phyloP scores from a whole-genome alignment of 2,797 vertebrate species.

The Gambelia wislizenii region DNA sequence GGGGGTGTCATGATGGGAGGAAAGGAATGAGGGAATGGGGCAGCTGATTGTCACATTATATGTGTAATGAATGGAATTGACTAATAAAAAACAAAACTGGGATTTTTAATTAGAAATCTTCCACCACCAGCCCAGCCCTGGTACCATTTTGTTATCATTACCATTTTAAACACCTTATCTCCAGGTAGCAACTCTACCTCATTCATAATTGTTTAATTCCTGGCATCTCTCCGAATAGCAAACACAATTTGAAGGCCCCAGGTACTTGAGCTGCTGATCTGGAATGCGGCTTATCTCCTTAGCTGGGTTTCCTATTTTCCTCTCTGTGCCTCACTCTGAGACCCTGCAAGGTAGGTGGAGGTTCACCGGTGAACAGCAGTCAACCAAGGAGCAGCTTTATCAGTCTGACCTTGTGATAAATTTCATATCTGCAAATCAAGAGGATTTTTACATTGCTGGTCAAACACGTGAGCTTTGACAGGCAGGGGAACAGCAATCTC shows the following conservation, averaged over 20 bases:
- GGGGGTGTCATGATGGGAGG: too few relatives aligned
- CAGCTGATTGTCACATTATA: too few relatives aligned
- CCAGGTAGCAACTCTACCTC: neutral
- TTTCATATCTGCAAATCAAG: constrained; percentile 58
- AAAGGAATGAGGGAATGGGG: too few relatives aligned
- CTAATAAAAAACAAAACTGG: too few relatives aligned
- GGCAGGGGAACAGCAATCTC: neutral
- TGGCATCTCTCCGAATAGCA: neutral
- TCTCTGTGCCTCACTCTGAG: constrained; percentile 45
- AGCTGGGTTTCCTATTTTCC: constrained; percentile 25
- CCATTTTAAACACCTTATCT: rapidly evolving
- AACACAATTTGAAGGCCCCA: neutral
- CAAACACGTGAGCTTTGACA: constrained; percentile 52
- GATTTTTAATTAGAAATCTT: neutral
- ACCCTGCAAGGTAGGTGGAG: constrained; percentile 43
- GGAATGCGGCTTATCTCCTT: constrained; percentile 33
- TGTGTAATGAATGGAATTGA: too few relatives aligned
- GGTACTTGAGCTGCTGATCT: constrained; percentile 8
- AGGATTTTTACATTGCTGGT: constrained; percentile 53
- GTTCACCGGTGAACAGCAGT: constrained; percentile 30
- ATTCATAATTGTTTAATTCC: rapidly evolving
- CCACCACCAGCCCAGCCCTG: neutral
- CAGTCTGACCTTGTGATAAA: neutral
- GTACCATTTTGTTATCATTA: too few relatives aligned
- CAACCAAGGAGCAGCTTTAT: constrained; percentile 18